A percentile compares a stretch with the other conserved stretches of the same genome.
These are phyloP conservation scores for Neopipo cinnamomea DNA, from an alignment of 2,113 vertebrate genomes.

Conservation along the genomic window DNA sequence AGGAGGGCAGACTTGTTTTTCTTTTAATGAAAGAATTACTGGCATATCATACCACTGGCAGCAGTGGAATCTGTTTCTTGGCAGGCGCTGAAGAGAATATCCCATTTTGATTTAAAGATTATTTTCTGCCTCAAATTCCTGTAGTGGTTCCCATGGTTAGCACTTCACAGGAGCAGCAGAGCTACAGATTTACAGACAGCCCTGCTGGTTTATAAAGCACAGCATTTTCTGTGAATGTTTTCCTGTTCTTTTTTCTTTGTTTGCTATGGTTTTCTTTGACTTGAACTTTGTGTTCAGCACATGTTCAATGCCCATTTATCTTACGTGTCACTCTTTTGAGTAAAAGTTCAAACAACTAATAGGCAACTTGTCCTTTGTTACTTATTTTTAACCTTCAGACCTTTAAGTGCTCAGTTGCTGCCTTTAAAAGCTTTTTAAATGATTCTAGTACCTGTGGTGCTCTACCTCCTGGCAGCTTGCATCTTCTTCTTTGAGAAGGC, in stretches of 20 bases:
- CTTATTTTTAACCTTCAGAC: not conserved
- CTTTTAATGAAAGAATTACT: not conserved
- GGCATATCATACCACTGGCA: not conserved
- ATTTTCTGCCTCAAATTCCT: constrained; percentile 42
- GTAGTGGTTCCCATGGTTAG: constrained; percentile 17
- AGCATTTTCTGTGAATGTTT: not conserved
- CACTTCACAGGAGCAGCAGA: not conserved
- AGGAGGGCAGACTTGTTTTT: not conserved
- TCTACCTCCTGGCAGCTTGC: not conserved
- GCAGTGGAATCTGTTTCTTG: constrained; percentile 23
- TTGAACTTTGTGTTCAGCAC: not conserved
- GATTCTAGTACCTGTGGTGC: not conserved
- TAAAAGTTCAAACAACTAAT: not conserved
- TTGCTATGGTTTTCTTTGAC: not conserved
- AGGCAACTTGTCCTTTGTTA: not conserved
- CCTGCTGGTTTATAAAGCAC: not conserved
- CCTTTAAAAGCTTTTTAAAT: not conserved
- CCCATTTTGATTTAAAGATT: constrained; percentile 53
- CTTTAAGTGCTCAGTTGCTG: not conserved
- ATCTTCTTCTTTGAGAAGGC: not conserved
- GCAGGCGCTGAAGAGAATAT: not conserved
- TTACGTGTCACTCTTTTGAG: not conserved
- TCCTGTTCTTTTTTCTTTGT: not conserved
- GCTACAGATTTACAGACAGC: not conserved
- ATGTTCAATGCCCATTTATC: not conserved